These are phyloP conservation scores for Chalcosyrphus nemorum DNA, from an alignment of 2,888 invertebrate species.

Conservation along the genomic window DNA sequence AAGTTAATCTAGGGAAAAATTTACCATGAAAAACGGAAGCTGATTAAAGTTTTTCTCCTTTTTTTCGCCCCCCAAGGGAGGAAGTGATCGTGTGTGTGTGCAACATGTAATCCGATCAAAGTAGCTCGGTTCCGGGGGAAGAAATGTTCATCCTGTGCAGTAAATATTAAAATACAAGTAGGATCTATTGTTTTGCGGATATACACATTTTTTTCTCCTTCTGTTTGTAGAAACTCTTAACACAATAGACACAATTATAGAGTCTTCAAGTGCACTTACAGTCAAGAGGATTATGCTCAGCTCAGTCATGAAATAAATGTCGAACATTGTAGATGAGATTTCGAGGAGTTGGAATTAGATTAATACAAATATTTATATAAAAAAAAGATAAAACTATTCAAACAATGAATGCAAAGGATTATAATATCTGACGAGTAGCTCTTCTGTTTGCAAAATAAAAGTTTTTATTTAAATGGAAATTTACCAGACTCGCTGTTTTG, in stretches of 20 bases:
- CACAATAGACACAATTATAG: background rate
- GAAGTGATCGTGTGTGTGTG: background rate
- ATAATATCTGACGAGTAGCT: too few species aligned
- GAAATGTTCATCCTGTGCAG: background rate
- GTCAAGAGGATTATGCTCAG: background rate
- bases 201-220: background rate
- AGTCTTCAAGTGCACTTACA: background rate
- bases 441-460: too few species aligned
- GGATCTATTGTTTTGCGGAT: background rate
- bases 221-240: background rate
- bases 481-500: too few species aligned
- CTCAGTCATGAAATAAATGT: too few species aligned
- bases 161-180: background rate
- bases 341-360: too few species aligned
- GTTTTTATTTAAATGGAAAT: too few species aligned
- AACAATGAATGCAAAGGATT: too few species aligned
- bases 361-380: too few species aligned
- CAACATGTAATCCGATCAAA: background rate
- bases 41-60: background rate
- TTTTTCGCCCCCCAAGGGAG: too few species aligned
- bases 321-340: too few species aligned
- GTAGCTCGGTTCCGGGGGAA: background rate
- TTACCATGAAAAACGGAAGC: background rate
- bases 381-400: too few species aligned
- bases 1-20: background rate